phyloP scores from a whole-genome alignment of 1,140 invertebrate species.

The Drosophila tristis region DNA sequence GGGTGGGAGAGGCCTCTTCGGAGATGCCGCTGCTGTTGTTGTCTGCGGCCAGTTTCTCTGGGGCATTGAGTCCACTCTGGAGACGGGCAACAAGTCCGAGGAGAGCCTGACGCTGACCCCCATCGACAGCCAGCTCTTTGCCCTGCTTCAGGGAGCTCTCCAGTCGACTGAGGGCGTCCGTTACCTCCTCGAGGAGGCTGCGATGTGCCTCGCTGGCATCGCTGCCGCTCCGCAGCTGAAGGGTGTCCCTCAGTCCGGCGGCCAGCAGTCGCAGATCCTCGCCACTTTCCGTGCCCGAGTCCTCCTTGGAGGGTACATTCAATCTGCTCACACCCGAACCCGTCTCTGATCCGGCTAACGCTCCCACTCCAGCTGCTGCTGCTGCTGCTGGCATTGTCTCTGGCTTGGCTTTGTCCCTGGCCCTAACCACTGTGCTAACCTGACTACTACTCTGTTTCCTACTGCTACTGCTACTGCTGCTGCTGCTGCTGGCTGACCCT shows the following conservation, averaged over 20 bases:
- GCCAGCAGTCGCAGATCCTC: slow-evolving; percentile 86
- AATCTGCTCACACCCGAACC: slow-evolving; percentile 48
- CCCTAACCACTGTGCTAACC: slow-evolving; percentile 59
- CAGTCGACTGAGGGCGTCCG: slow-evolving; percentile 90
- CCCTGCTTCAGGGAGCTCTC: slow-evolving; percentile 88
- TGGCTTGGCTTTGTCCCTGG: slow-evolving; percentile 45
- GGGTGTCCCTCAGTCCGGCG: slow-evolving; percentile 75
- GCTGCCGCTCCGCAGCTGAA: slow-evolving; percentile 66
- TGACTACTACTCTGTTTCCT: slow-evolving; percentile 58
- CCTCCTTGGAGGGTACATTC: slow-evolving; percentile 84
- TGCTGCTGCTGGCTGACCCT: slow-evolving; percentile 32
- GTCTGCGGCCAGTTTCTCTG: slow-evolving; percentile 82
- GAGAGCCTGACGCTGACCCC: slow-evolving; percentile 87
- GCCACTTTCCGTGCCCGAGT: slow-evolving; percentile 89
- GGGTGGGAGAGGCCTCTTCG: slow-evolving; percentile 44
- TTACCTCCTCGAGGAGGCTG: slow-evolving; percentile 90
- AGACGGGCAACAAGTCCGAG: slow-evolving; percentile 90
- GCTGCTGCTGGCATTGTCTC: slow-evolving; percentile 31
- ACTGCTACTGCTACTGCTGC: slow-evolving; percentile 52
- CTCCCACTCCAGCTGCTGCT: neutral
- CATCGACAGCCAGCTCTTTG: slow-evolving; percentile 85
- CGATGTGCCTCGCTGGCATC: slow-evolving; percentile 62
- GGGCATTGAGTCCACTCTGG: slow-evolving; percentile 88
- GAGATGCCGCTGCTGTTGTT: slow-evolving; percentile 2
- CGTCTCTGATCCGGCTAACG: slow-evolving; percentile 15